Percentiles rank a stretch among this genome's conserved stretches.
These are phyloP conservation scores for Oncopeltus fasciatus DNA, from an alignment of 1,140 invertebrate species.

Conservation along the genomic window DNA sequence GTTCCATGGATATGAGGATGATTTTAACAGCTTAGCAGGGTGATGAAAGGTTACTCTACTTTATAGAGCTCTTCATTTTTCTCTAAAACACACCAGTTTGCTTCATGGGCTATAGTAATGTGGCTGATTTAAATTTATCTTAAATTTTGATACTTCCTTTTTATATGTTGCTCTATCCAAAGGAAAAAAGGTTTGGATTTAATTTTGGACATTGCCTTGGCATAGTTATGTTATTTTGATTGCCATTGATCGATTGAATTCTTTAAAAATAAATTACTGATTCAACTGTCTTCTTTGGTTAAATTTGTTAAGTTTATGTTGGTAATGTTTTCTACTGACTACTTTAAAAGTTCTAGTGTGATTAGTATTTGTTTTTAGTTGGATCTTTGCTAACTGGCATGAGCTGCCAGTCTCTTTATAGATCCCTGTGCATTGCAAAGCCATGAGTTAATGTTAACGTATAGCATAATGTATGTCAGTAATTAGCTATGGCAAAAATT, in stretches of 20 bases:
- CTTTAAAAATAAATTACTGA: conserved; percentile 9
- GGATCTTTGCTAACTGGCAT: not conserved
- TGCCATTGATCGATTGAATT: not conserved
- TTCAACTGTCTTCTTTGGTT: conserved; percentile 1
- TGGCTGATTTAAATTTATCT: not conserved
- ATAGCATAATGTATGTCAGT: too few species aligned
- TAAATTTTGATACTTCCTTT: not conserved
- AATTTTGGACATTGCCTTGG: not conserved
- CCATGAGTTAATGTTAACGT: too few species aligned
- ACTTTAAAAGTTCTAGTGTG: not conserved
- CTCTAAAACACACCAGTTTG: not conserved
- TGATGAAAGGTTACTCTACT: too few species aligned
- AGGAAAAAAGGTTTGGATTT: not conserved
- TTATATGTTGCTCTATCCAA: not conserved
- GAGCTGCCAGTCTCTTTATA: not conserved
- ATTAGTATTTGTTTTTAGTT: not conserved
- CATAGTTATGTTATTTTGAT: not conserved
- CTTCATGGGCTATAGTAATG: not conserved
- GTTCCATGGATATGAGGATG: not conserved
- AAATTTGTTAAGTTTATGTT: not conserved
- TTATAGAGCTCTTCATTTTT: too few species aligned
- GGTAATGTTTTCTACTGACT: not conserved
- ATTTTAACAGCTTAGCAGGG: too few species aligned
- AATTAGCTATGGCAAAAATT: too few species aligned
- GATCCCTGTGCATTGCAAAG: too few species aligned